These are phyloP conservation scores for Agonopterix heracliana DNA, from an alignment of 2,888 invertebrate genomes.

Conservation along the genomic window DNA sequence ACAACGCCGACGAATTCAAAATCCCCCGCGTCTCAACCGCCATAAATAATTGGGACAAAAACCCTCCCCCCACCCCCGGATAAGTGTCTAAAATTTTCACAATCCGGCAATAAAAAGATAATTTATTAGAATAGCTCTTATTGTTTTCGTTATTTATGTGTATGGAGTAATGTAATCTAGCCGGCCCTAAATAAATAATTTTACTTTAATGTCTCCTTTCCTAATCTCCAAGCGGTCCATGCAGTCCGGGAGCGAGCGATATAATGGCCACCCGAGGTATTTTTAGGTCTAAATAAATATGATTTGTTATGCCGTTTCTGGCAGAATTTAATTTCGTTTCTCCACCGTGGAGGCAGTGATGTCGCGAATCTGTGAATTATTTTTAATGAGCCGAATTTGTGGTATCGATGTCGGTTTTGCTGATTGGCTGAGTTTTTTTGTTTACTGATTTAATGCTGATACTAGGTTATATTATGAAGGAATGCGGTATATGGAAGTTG, in stretches of 20 bases:
- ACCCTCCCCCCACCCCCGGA: conserved; percentile 49
- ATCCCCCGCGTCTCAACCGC: conserved; percentile 69
- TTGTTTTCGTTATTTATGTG: conserved; percentile 77
- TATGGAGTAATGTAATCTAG: conserved; percentile 77
- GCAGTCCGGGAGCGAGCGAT: conserved; percentile 19
- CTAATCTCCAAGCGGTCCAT: conserved; percentile 69
- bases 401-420: conserved; percentile 22
- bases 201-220: conserved; percentile 75
- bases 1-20: conserved; percentile 66
- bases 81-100: conserved; percentile 77
- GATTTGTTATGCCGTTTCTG: conserved; percentile 72
- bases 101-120: conserved; percentile 77
- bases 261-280: conserved; percentile 74
- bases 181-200: conserved; percentile 75
- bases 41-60: conserved; percentile 76
- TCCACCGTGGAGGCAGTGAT: conserved; percentile 39
- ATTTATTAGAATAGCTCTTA: conserved; percentile 77
- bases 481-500: too few species aligned
- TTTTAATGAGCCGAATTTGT: conserved; percentile 54
- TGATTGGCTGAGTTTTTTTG: not conserved
- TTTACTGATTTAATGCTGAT: too few species aligned
- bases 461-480: too few species aligned
- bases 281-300: conserved; percentile 76
- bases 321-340: conserved; percentile 72
- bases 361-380: conserved; percentile 68